Conservation (phyloP, 2,888 invertebrate genomes). For the Suillia variegata region DNA sequence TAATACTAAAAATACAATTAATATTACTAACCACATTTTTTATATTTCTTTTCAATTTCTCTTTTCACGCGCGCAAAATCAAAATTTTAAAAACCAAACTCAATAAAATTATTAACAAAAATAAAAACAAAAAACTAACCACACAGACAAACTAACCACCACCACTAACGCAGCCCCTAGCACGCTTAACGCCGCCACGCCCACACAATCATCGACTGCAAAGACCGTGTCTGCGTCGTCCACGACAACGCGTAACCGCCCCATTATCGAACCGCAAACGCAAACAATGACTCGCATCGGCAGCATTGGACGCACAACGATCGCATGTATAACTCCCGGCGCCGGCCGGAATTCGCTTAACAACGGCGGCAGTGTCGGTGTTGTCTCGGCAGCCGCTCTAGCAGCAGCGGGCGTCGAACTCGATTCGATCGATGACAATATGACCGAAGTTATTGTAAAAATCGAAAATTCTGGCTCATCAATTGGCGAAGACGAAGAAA, state of each 20-base stretch:
- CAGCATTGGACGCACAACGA: slow-evolving; percentile 55
- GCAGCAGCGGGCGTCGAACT: slow-evolving; percentile 53
- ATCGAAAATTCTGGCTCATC: slow-evolving; percentile 51
- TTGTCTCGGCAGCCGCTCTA: slow-evolving; percentile 48
- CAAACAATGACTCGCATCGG: slow-evolving; percentile 51
- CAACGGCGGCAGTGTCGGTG: slow-evolving; percentile 43
- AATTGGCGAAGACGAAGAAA: slow-evolving; percentile 45
- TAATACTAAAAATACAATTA: background rate
- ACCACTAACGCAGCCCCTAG: slow-evolving; percentile 18
- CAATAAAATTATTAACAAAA: slow-evolving; percentile 25
- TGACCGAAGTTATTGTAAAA: slow-evolving; percentile 58
- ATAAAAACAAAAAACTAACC: slow-evolving; percentile 16
- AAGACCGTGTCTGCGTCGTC: slow-evolving; percentile 9
- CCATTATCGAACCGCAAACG: slow-evolving; percentile 30
- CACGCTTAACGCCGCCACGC: slow-evolving; percentile 8
- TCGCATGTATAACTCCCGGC: slow-evolving; percentile 53
- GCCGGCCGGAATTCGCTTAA: slow-evolving; percentile 36
- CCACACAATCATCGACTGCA: slow-evolving; percentile 9
- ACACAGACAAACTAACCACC: slow-evolving; percentile 23
- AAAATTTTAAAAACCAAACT: slow-evolving; percentile 18
- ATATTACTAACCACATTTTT: slow-evolving; percentile 30
- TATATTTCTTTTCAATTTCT: slow-evolving; percentile 34
- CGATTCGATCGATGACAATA: slow-evolving; percentile 52
- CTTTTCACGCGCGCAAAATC: slow-evolving; percentile 36
- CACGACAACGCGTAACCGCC: background rate